Evolutionary conservation across 92 coral and sea anemone genomes (phyloP).

Genomic region (Isaurus tuberculatus): DNA sequence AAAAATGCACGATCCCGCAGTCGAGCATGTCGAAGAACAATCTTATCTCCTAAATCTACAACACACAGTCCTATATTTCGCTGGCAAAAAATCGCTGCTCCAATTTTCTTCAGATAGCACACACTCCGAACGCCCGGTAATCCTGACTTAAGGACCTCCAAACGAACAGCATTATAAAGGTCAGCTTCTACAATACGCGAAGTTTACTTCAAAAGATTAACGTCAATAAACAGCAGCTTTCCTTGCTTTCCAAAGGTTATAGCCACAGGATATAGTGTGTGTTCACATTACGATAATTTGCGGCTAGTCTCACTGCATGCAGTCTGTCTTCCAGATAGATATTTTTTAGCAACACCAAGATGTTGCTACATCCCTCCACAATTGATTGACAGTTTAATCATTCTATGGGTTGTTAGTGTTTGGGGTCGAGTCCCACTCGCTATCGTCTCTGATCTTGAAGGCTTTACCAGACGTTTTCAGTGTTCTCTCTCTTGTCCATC

Average conservation of each 20-base stretch:
- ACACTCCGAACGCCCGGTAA: slow-evolving; percentile 29
- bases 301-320: slow-evolving; percentile 52
- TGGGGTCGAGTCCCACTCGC: slow-evolving; percentile 60
- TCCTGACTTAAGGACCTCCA: slow-evolving; percentile 40
- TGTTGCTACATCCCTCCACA: slow-evolving; percentile 47
- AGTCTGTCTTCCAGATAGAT: slow-evolving; percentile 64
- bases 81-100: slow-evolving; percentile 45
- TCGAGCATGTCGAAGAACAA: not conserved
- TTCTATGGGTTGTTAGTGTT: slow-evolving; percentile 66
- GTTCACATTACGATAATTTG: slow-evolving; percentile 41
- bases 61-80: slow-evolving; percentile 4
- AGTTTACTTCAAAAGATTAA: slow-evolving; percentile 30
- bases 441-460: slow-evolving; percentile 31
- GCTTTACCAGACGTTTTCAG: slow-evolving; percentile 58
- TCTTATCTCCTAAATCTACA: not conserved
- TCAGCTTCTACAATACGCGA: slow-evolving; percentile 47
- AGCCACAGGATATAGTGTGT: slow-evolving; percentile 44
- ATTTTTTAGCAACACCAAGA: slow-evolving; percentile 56
- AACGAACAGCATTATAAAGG: slow-evolving; percentile 46
- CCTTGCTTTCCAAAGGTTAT: slow-evolving; percentile 42
- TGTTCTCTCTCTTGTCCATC: slow-evolving; percentile 59
- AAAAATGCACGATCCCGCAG: not conserved
- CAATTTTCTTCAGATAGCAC: slow-evolving; percentile 30
- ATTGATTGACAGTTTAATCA: slow-evolving; percentile 60
- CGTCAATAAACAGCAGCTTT: slow-evolving; percentile 45